phyloP scores from a whole-genome alignment of 2,888 invertebrate species.

The Campoplex capitator region DNA sequence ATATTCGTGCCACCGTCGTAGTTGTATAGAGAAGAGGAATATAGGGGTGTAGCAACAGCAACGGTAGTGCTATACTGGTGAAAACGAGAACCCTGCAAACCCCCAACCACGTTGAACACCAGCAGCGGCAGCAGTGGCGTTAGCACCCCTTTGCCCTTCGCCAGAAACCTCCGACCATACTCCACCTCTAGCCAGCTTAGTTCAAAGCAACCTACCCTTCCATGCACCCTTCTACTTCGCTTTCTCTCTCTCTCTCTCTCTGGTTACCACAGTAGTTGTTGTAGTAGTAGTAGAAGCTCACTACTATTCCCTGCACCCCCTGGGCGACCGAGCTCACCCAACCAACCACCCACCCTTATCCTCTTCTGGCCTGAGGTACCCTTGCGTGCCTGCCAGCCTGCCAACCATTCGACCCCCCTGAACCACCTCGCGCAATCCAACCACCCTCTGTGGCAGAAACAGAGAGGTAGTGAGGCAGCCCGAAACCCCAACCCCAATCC shows the following conservation, averaged over 20 bases:
- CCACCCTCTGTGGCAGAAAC: constrained; percentile 62
- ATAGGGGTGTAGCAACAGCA: constrained; percentile 65
- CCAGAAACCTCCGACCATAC: constrained; percentile 78
- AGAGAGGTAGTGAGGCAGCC: constrained; percentile 61
- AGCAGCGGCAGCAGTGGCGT: constrained; percentile 66
- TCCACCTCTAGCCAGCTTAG: constrained; percentile 82
- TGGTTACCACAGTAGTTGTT: constrained; percentile 63
- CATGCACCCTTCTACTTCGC: constrained; percentile 41
- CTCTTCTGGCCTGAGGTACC: constrained; percentile 79
- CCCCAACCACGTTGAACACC: constrained; percentile 58
- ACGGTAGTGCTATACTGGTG: constrained; percentile 65
- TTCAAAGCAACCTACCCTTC: constrained; percentile 83
- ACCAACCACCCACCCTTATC: constrained; percentile 63
- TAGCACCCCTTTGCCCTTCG: constrained; percentile 78
- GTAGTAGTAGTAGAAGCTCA: constrained; percentile 58
- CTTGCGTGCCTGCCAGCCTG: constrained; percentile 81
- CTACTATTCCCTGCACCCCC: constrained; percentile 59
- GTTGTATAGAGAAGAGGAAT: constrained; percentile 49
- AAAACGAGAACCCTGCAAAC: constrained; percentile 66
- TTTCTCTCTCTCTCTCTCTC: constrained; percentile 75
- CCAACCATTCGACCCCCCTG: constrained; percentile 75
- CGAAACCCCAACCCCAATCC: constrained; percentile 73
- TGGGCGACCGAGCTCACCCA: constrained; percentile 62
- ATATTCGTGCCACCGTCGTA: constrained; percentile 54
- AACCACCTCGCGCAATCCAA: constrained; percentile 63